Evolutionary conservation across 1,140 invertebrate species (phyloP), one percentile per base, ranked within the genome.

Genomic region (Caenorhabditis inopinata): DNA sequence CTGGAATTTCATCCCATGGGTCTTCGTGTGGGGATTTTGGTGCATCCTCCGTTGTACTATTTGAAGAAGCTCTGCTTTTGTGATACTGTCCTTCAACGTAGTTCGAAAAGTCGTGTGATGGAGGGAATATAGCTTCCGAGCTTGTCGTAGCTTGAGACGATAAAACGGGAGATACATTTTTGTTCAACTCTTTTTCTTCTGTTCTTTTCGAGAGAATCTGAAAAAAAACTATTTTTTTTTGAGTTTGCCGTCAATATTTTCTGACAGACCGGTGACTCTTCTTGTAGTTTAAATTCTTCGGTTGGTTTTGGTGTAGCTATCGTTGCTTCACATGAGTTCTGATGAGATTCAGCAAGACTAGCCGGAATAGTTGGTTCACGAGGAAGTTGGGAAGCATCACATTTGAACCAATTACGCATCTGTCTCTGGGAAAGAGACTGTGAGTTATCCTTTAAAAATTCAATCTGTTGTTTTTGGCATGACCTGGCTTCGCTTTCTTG

Each of bases 341-440:
- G 46, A 47, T 68, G 38, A 4, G 58, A 68, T 4, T 68, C 58
- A 3, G 38, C 58, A 11, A 68, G 21, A 38, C 32, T 68, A 21
- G 45, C 23, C 11, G 80, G 76, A 48, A 68, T 58, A 18, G 82
- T 73, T 0, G 73, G 78, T 74, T 87, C 86, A 29, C 76, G 74
- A 4, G 86, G 86, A 45, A 87, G 80, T 46, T 87, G 86, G 3
- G 83, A 85, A 35, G 78, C 74, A 38, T 87, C 86, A 73, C 85
- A 87, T 35, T 62, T 79, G 62, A 87, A 87, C 79, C 88, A 86
- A 25, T 79, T 82, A 47, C 84, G 79, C 25, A 75, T 75, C 38
- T 81, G 74, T 74, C 80, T 58, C 48, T 76, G 77, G 5, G 80
- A 35, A 4, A 76, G 80, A 76, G 29, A 73, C 38, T 48, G 68